Evolutionary conservation across 2,888 invertebrate genomes (phyloP).

Genomic region (Gortyna flavago): DNA sequence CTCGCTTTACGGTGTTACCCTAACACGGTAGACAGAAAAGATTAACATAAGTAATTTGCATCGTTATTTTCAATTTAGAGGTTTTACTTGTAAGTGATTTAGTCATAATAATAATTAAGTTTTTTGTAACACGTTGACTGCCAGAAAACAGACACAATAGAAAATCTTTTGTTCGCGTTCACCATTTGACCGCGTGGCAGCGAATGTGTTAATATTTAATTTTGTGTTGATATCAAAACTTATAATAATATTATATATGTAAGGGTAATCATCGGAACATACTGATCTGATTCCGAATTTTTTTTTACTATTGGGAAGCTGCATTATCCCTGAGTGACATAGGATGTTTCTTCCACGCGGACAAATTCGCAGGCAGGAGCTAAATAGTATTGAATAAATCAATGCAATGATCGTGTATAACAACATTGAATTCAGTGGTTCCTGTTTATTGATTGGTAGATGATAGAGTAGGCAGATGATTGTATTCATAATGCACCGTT

Average conservation of each 20-base stretch:
- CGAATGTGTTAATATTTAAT: constrained; percentile 1
- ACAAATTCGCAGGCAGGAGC: too few species aligned
- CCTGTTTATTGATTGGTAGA: constrained; percentile 15
- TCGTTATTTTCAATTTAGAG: constrained; percentile 39
- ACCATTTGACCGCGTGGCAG: too few species aligned
- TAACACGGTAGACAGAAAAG: neutral
- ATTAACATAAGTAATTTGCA: constrained; percentile 5
- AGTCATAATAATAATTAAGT: neutral
- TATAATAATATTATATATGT: too few species aligned
- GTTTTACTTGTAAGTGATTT: neutral
- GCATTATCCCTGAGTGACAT: too few species aligned
- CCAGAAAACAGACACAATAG: too few species aligned
- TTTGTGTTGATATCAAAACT: neutral
- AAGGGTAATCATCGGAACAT: too few species aligned
- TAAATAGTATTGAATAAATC: neutral
- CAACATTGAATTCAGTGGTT: constrained; percentile 8
- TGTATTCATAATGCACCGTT: neutral
- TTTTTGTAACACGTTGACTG: too few species aligned
- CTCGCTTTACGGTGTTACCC: constrained; percentile 3
- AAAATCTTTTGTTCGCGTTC: too few species aligned
- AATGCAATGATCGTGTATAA: constrained; percentile 8
- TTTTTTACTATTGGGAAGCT: too few species aligned
- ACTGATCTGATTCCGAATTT: too few species aligned
- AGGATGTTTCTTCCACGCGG: too few species aligned
- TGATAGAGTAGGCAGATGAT: neutral